phyloP scores from a whole-genome alignment of 2,888 invertebrate species.

The Drosophila anomalata region DNA sequence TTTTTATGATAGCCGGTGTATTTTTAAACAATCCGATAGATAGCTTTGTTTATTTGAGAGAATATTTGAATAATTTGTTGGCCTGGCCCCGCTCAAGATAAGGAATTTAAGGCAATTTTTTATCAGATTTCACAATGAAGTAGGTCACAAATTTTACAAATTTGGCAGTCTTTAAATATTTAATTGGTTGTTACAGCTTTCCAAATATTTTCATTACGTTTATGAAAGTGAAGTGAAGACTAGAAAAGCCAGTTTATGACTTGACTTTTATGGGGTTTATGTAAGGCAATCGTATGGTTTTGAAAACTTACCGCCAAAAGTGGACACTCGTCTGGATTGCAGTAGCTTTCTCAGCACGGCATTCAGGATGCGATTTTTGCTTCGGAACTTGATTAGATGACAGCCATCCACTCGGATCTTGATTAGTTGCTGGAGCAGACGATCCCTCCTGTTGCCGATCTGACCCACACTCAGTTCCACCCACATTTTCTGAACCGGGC shows the following conservation, averaged over 20 bases:
- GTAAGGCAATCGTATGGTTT: background rate
- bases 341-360: conserved; percentile 39
- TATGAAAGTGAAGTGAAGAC: background rate
- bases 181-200: conserved; percentile 1
- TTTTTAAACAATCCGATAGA: conserved; percentile 28
- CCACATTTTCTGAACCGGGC: conserved; percentile 27
- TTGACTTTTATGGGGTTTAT: conserved; percentile 4
- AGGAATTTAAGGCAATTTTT: conserved; percentile 9
- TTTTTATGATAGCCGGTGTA: conserved; percentile 20
- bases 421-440: conserved; percentile 21
- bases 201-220: conserved; percentile 1
- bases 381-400: conserved; percentile 25
- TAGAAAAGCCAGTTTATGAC: background rate
- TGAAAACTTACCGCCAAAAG: conserved; percentile 38
- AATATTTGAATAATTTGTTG: conserved; percentile 29
- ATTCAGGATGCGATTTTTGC: conserved; percentile 44
- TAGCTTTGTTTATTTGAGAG: conserved; percentile 33
- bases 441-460: conserved; percentile 15
- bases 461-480: conserved; percentile 37
- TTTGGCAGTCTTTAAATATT: background rate
- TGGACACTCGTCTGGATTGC: conserved; percentile 42
- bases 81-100: conserved; percentile 8
- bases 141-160: conserved; percentile 24
- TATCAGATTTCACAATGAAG: conserved; percentile 21
- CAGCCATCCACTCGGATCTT: conserved; percentile 40